These are phyloP conservation scores for Urocolius indicus DNA, from an alignment of 2,113 vertebrate genomes.

Conservation along the genomic window DNA sequence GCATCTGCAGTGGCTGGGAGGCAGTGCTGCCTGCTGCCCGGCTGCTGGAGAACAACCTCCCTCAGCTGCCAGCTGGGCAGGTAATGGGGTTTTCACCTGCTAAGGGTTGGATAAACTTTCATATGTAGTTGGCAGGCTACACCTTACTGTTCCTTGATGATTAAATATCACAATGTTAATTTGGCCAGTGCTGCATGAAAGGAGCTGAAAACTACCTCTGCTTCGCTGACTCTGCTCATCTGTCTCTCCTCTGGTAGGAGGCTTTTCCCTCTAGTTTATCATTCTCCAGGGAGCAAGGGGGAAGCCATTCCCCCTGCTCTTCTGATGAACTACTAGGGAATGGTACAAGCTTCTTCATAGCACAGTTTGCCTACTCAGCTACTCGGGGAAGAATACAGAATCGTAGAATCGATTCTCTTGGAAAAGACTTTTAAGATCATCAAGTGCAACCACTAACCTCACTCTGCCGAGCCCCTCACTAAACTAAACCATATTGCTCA, in stretches of 20 bases:
- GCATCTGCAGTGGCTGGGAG: fast-evolving
- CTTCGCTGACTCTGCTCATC: not conserved
- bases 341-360: not conserved
- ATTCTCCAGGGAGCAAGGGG: not conserved
- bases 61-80: not conserved
- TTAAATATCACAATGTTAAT: not conserved
- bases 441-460: no score
- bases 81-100: not conserved
- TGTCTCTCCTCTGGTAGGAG: not conserved
- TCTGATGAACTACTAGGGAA: not conserved
- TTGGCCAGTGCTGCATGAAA: not conserved
- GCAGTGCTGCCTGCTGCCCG: fast-evolving
- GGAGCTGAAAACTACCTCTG: not conserved
- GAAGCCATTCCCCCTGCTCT: not conserved
- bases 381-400: not conserved
- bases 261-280: not conserved
- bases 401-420: no score
- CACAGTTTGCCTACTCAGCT: not conserved
- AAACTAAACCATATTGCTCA: no score
- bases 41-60: not conserved
- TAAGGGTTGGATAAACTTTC: not conserved
- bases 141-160: not conserved
- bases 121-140: not conserved
- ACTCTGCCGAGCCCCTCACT: no score
- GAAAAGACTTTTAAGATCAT: no score